phyloP scores from a whole-genome alignment of 2,113 vertebrate genomes.

The Plectropomus leopardus region DNA sequence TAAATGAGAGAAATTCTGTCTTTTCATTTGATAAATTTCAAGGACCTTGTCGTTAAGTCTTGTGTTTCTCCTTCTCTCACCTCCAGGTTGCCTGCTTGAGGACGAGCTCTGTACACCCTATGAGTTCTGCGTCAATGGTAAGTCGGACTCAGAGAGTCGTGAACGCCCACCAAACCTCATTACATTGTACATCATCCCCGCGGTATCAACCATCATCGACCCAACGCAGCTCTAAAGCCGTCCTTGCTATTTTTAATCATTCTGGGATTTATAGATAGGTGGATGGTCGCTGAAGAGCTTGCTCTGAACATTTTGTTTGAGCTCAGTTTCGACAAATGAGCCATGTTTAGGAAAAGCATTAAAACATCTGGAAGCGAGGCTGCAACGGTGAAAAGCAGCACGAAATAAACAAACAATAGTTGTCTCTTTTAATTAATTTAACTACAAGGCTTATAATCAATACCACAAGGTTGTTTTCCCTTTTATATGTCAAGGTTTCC shows the following conservation, averaged over 20 bases:
- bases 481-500: constrained; percentile 9
- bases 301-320: background rate
- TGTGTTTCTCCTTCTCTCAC: constrained; percentile 35
- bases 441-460: constrained; percentile 1
- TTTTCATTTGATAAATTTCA: too few relatives aligned
- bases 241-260: constrained; percentile 23
- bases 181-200: constrained; percentile 5
- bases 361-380: background rate
- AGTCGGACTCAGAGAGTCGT: constrained; percentile 29
- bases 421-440: background rate
- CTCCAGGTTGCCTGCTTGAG: constrained; percentile 81
- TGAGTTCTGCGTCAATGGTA: constrained; percentile 81
- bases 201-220: constrained; percentile 9
- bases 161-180: constrained; percentile 27
- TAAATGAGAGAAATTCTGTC: too few relatives aligned
- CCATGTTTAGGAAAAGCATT: constrained; percentile 22
- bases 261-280: constrained; percentile 32
- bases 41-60: background rate
- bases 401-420: background rate
- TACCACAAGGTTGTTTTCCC: background rate
- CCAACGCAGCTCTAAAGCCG: background rate
- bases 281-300: background rate
- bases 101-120: constrained; percentile 76
- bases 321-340: constrained; percentile 34
- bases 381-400: constrained; percentile 5